Evolutionary conservation across 2,888 invertebrate species (phyloP).

Genomic region (Conomelus anceps): DNA sequence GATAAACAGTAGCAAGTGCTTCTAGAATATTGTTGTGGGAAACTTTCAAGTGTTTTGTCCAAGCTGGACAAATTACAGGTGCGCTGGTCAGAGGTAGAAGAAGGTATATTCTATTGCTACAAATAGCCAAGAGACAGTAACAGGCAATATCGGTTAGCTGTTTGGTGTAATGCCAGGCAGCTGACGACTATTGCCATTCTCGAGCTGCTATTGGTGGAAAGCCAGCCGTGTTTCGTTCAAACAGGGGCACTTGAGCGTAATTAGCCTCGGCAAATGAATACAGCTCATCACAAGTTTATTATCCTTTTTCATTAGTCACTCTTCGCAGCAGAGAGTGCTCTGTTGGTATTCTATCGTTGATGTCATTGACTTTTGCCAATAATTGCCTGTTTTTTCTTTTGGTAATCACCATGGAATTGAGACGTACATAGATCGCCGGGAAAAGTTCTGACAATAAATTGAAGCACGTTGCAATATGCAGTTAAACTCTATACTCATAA

Average conservation of each 20-base stretch:
- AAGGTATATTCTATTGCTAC: neutral
- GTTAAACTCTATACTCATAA: no score
- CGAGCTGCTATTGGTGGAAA: neutral
- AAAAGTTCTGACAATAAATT: neutral
- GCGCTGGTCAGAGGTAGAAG: neutral
- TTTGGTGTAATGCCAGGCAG: neutral
- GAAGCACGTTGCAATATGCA: neutral
- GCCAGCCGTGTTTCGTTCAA: neutral
- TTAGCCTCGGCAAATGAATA: neutral
- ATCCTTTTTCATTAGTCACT: neutral
- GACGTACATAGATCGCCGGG: neutral
- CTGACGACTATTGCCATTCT: neutral
- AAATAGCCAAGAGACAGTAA: neutral
- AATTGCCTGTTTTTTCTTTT: neutral
- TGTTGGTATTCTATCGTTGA: neutral
- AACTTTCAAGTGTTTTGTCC: neutral
- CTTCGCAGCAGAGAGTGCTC: no score
- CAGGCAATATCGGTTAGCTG: neutral
- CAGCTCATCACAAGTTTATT: neutral
- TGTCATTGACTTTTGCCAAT: neutral
- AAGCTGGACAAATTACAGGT: neutral
- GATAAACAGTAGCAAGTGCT: neutral
- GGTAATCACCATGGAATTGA: neutral
- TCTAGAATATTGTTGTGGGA: neutral
- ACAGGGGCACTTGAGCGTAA: neutral